Conservation (phyloP, 2,113 vertebrate genomes). For the Carettochelys insculpta region DNA sequence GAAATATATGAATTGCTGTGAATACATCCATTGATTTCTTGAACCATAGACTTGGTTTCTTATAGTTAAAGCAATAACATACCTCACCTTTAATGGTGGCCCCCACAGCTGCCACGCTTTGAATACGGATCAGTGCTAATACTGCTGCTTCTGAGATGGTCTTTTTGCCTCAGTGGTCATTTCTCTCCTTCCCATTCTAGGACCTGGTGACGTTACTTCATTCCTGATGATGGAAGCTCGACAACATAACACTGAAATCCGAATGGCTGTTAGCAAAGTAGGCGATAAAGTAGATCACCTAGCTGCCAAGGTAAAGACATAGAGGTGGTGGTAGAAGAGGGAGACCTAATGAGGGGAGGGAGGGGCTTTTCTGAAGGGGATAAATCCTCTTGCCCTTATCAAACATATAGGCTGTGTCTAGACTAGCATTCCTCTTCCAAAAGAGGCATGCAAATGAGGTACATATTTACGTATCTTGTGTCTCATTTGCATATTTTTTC, state of each 20-base stretch:
- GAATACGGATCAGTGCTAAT: not conserved
- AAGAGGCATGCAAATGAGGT: too few species aligned
- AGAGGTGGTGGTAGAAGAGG: not conserved
- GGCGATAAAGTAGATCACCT: slow-evolving; percentile 94
- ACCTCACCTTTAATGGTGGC: not conserved
- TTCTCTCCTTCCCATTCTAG: slow-evolving; percentile 60
- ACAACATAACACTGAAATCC: slow-evolving; percentile 96
- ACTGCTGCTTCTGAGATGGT: not conserved
- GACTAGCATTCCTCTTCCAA: too few species aligned
- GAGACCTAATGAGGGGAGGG: not conserved
- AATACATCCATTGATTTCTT: not conserved
- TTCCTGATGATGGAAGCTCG: slow-evolving; percentile 96
- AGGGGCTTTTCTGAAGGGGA: accelerated
- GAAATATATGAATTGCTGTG: not conserved
- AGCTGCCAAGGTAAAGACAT: slow-evolving; percentile 82
- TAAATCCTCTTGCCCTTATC: not conserved
- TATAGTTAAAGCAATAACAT: not conserved
- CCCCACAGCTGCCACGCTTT: not conserved
- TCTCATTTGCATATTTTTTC: too few species aligned
- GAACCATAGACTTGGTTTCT: not conserved
- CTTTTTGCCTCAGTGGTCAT: not conserved
- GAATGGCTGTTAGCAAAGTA: slow-evolving; percentile 90
- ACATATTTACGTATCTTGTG: too few species aligned
- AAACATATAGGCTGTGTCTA: not conserved
- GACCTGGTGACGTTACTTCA: slow-evolving; percentile 87